Evolutionary conservation across 2,888 invertebrate species (phyloP).

Genomic region (Ypsolopha sequella): DNA sequence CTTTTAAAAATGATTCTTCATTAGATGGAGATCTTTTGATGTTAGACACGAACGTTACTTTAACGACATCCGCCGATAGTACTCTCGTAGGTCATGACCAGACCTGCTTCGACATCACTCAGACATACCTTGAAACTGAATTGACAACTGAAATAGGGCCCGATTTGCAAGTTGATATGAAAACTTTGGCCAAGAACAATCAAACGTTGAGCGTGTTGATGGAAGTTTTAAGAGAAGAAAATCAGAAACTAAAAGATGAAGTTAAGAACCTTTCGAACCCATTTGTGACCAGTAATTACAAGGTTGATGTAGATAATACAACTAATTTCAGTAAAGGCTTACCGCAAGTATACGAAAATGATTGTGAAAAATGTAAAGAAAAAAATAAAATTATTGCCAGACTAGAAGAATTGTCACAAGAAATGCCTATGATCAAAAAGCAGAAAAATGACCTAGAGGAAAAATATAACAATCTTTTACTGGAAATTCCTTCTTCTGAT

Average conservation of each 20-base stretch:
- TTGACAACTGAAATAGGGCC: conserved; percentile 14
- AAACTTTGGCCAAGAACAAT: conserved; percentile 18
- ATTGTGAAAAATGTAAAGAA: conserved; percentile 3
- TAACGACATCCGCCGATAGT: conserved; percentile 35
- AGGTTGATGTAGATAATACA: too few relatives aligned
- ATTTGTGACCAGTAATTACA: too few relatives aligned
- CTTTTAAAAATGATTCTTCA: conserved; percentile 48
- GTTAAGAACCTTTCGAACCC: too few relatives aligned
- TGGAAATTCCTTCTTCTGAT: conserved; percentile 35
- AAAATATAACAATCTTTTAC: conserved; percentile 33
- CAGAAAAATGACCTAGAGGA: conserved; percentile 31
- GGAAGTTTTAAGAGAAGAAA: conserved; percentile 6
- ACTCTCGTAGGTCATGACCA: conserved; percentile 43
- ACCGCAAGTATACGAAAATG: neutral
- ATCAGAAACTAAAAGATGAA: conserved; percentile 11
- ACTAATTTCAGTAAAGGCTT: too few relatives aligned
- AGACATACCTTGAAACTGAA: conserved; percentile 19
- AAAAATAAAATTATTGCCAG: conserved; percentile 11
- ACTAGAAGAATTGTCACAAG: conserved; percentile 24
- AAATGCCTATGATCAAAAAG: conserved; percentile 21
- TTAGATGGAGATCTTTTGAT: conserved; percentile 54
- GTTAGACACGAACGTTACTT: conserved; percentile 55
- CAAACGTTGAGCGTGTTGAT: neutral
- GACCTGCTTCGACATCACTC: conserved; percentile 45
- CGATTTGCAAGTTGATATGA: conserved; percentile 20